Evolutionary conservation across 2,797 vertebrate species (phyloP).

Genomic region (Graptemys geographica): DNA sequence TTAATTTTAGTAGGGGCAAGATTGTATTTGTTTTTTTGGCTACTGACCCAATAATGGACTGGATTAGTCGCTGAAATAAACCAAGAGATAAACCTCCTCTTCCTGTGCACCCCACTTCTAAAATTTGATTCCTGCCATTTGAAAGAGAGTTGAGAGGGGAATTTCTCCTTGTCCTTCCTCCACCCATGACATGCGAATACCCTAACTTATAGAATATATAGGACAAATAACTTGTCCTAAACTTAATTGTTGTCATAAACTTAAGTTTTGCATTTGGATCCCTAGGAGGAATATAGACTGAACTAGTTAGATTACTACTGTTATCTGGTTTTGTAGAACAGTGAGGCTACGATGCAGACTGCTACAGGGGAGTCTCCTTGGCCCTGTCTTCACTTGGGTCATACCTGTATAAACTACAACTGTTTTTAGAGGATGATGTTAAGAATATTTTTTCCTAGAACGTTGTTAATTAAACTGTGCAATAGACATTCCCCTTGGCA

Average conservation of each 20-base stretch:
- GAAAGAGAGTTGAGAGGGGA: not conserved
- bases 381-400: not conserved
- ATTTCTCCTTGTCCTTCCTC: not conserved
- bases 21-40: not conserved
- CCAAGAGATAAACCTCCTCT: not conserved
- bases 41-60: fast-evolving
- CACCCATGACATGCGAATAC: not conserved
- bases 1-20: not conserved
- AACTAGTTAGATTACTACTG: fast-evolving
- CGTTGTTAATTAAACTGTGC: fast-evolving
- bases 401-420: not conserved
- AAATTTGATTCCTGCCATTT: not conserved
- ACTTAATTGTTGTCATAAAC: not conserved
- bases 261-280: fast-evolving
- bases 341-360: not conserved
- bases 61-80: not conserved
- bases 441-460: not conserved
- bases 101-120: fast-evolving
- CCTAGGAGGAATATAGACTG: not conserved
- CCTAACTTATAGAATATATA: not conserved
- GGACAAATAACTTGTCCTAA: not conserved
- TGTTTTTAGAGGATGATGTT: not conserved
- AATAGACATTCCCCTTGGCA: not conserved
- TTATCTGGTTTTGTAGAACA: not conserved
- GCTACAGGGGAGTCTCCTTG: not conserved